Conservation (phyloP, 2,113 vertebrate species). For the Atlantisia rogersi region DNA sequence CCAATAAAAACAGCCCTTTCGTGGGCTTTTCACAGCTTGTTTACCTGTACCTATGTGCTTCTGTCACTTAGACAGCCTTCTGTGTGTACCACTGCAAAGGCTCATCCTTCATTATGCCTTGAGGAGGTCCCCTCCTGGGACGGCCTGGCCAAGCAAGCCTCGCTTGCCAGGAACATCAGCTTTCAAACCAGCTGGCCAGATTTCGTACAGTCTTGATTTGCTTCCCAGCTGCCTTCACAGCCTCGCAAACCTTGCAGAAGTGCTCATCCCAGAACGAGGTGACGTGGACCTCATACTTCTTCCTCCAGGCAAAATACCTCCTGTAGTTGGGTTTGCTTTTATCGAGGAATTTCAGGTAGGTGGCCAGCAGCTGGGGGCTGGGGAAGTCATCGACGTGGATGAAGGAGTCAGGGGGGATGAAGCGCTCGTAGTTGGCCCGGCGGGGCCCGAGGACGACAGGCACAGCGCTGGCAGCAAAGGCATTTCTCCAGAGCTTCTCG, state of each 20-base stretch:
- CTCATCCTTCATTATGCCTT: neutral
- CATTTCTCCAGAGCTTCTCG: slow-evolving; percentile 93
- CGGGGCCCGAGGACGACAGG: slow-evolving; percentile 89
- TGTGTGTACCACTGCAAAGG: rapidly evolving
- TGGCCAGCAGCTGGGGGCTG: slow-evolving; percentile 78
- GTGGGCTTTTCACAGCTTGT: neutral
- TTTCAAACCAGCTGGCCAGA: slow-evolving; percentile 84
- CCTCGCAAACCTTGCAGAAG: slow-evolving; percentile 84
- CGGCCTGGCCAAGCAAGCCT: neutral
- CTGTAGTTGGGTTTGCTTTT: slow-evolving; percentile 74
- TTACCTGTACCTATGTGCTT: neutral
- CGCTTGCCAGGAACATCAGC: slow-evolving; percentile 27
- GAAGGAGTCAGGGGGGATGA: slow-evolving; percentile 87
- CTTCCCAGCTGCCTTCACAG: slow-evolving; percentile 59
- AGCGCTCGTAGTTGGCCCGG: slow-evolving; percentile 90
- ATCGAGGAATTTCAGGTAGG: slow-evolving; percentile 85
- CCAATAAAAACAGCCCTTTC: neutral
- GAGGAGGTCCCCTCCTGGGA: rapidly evolving
- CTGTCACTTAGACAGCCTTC: neutral
- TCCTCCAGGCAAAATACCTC: slow-evolving; percentile 87
- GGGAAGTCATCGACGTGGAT: slow-evolving; percentile 93
- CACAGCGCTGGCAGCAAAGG: slow-evolving; percentile 82
- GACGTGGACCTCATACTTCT: slow-evolving; percentile 76
- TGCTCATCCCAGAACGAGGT: slow-evolving; percentile 87
- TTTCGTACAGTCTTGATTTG: slow-evolving; percentile 72